Conservation (phyloP, 2,113 vertebrate species). For the Tenrec ecaudatus region DNA sequence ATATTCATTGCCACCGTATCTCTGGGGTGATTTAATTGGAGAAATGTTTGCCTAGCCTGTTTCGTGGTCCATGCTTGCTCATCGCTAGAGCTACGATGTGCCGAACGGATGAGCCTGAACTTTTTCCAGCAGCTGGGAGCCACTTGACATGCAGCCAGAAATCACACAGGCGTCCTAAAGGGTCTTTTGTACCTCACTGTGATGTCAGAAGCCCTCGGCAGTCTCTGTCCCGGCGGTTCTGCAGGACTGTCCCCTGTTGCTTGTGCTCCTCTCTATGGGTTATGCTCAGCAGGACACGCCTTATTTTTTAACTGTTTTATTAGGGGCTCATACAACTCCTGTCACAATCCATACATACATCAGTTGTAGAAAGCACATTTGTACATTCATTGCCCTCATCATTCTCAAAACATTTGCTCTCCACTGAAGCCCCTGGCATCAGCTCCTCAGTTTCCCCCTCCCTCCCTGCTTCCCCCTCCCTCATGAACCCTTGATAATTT, state of each 20-base stretch:
- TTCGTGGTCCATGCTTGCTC: not conserved
- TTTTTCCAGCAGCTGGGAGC: not conserved
- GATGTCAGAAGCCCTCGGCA: not conserved
- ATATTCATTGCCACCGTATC: not conserved
- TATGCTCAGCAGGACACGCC: not conserved
- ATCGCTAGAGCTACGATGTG: not conserved
- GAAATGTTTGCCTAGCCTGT: not conserved
- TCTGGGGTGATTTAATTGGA: not conserved
- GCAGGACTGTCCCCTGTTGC: rapidly evolving
- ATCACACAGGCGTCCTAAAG: not conserved
- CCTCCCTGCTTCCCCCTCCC: too few relatives aligned
- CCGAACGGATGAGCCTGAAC: not conserved
- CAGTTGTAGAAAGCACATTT: too few relatives aligned
- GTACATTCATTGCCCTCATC: too few relatives aligned
- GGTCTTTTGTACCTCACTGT: rapidly evolving
- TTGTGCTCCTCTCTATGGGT: not conserved
- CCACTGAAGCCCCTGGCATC: too few relatives aligned
- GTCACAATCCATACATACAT: too few relatives aligned
- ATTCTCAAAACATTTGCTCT: too few relatives aligned
- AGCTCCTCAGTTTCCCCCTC: too few relatives aligned
- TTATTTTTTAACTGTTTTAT: too few relatives aligned
- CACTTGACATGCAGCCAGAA: not conserved
- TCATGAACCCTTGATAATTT: too few relatives aligned
- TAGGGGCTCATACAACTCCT: too few relatives aligned
- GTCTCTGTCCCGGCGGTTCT: rapidly evolving